Evolutionary conservation across 2,888 invertebrate genomes (phyloP).

Genomic region (Ochropleura plecta): DNA sequence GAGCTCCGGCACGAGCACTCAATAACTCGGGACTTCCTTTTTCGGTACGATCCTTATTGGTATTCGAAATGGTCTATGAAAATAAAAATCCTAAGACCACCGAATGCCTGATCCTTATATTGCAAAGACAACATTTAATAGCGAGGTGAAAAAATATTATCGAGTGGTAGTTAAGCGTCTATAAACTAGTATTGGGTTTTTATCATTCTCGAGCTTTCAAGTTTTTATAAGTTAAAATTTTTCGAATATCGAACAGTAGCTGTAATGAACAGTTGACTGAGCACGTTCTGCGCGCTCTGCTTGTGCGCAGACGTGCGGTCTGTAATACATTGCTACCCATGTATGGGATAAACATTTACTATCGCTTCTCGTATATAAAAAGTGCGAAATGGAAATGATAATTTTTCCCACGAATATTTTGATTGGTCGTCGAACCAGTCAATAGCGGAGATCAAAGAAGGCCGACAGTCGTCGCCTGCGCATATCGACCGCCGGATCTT

Average conservation of each 20-base stretch:
- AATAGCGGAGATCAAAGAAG: slow-evolving; percentile 83
- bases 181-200: slow-evolving; percentile 80
- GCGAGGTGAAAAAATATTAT: slow-evolving; percentile 79
- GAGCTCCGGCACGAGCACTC: slow-evolving; percentile 79
- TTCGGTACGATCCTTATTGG: slow-evolving; percentile 82
- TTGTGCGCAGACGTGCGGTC: slow-evolving; percentile 46
- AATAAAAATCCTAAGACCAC: slow-evolving; percentile 86
- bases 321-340: slow-evolving; percentile 47
- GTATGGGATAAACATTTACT: slow-evolving; percentile 50
- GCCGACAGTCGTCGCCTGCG: slow-evolving; percentile 77
- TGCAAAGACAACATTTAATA: slow-evolving; percentile 85
- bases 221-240: slow-evolving; percentile 70
- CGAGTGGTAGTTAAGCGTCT: slow-evolving; percentile 73
- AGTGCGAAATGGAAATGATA: slow-evolving; percentile 58
- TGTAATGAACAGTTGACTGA: slow-evolving; percentile 59
- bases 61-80: slow-evolving; percentile 81
- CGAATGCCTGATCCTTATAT: slow-evolving; percentile 86
- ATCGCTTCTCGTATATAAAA: slow-evolving; percentile 43
- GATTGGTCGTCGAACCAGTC: slow-evolving; percentile 86
- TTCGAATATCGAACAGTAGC: slow-evolving; percentile 67
- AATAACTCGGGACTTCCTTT: slow-evolving; percentile 80
- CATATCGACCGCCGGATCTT: slow-evolving; percentile 86
- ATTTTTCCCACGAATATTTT: slow-evolving; percentile 80
- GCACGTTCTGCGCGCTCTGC: slow-evolving; percentile 39
- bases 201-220: slow-evolving; percentile 69